Percentiles rank a stretch among this genome's conserved stretches.
Conservation (phyloP, 2,797 vertebrate genomes). For the Cynopterus sphinx region DNA sequence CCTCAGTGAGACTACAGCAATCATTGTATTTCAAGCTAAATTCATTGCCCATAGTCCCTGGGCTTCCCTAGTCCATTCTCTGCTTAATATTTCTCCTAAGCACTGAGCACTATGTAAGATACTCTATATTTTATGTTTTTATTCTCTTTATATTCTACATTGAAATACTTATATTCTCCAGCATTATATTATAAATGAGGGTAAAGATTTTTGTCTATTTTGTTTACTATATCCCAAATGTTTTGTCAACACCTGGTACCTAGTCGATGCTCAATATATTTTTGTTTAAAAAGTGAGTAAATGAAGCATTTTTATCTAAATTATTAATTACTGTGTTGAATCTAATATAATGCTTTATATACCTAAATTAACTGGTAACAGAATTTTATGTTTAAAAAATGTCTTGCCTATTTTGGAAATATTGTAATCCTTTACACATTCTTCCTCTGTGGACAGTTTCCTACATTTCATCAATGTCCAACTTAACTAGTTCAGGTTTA, state of each 20-base stretch:
- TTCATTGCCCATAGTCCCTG: not conserved
- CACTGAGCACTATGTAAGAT: no score
- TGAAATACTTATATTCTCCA: not conserved
- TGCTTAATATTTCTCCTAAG: not conserved
- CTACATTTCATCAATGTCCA: not conserved
- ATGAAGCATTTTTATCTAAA: not conserved
- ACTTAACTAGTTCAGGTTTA: not conserved
- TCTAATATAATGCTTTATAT: not conserved
- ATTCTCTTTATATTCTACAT: not conserved
- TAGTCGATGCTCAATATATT: not conserved
- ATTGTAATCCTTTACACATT: not conserved
- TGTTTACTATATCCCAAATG: not conserved
- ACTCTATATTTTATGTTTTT: not conserved
- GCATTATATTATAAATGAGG: not conserved
- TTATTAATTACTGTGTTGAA: not conserved
- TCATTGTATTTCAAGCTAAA: not conserved
- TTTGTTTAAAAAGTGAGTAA: not conserved
- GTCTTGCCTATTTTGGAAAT: not conserved
- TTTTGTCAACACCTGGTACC: not conserved
- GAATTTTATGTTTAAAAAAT: not conserved
- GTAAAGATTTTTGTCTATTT: not conserved
- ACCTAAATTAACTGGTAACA: not conserved
- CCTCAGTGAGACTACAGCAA: not conserved
- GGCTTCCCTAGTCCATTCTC: not conserved
- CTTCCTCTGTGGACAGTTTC: not conserved